phyloP scores from a whole-genome alignment of 2,113 vertebrate species.

The Peromyscus leucopus region DNA sequence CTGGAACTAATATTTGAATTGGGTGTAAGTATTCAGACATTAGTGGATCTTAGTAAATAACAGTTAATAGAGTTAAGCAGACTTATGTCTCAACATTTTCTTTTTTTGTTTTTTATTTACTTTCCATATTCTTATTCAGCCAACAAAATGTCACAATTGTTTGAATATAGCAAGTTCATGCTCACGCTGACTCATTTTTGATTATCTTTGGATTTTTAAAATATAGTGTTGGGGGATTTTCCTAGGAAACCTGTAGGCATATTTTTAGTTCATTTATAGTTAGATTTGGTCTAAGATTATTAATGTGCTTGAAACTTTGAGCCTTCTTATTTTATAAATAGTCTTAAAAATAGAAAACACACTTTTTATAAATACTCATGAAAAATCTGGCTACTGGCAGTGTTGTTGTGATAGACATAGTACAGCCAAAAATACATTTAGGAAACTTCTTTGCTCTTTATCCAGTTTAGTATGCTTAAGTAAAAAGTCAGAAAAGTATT shows the following conservation, averaged over 20 bases:
- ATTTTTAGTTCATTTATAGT: conserved; percentile 60
- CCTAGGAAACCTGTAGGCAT: conserved; percentile 60
- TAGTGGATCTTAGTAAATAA: not conserved
- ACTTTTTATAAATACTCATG: conserved; percentile 72
- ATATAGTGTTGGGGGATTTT: conserved; percentile 74
- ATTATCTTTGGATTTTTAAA: conserved; percentile 8
- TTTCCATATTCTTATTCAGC: conserved; percentile 50
- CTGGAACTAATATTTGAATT: conserved; percentile 53
- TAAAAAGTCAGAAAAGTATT: conserved; percentile 60
- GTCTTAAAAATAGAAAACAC: conserved; percentile 76
- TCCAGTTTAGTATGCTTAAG: conserved; percentile 70
- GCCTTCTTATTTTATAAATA: conserved; percentile 68
- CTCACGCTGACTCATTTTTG: conserved; percentile 27
- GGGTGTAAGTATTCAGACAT: conserved; percentile 4
- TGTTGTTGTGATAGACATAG: conserved; percentile 79
- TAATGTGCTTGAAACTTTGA: conserved; percentile 68
- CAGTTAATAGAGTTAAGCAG: conserved; percentile 64
- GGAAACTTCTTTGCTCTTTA: conserved; percentile 50
- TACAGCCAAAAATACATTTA: conserved; percentile 77
- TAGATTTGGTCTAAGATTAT: conserved; percentile 60
- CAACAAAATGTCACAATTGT: conserved; percentile 10
- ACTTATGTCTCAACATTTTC: not conserved
- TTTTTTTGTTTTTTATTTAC: conserved; percentile 18
- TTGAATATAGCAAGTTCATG: conserved; percentile 26
- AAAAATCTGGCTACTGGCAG: conserved; percentile 74